phyloP scores from a whole-genome alignment of 2,113 vertebrate genomes.

The Fregetta grallaria region DNA sequence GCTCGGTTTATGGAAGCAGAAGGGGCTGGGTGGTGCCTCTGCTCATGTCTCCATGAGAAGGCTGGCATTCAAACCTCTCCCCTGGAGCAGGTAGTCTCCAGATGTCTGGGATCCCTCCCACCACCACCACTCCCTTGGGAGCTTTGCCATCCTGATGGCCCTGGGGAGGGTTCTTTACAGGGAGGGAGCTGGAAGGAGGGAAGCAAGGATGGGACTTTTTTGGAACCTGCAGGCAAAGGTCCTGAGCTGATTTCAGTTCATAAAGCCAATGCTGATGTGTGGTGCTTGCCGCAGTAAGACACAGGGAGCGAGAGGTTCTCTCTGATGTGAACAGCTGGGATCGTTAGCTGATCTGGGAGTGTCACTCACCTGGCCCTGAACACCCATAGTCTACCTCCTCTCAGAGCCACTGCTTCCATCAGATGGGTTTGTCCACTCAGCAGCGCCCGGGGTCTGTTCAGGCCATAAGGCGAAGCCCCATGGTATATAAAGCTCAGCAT shows the following conservation, averaged over 20 bases:
- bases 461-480: neutral
- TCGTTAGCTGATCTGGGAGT: neutral
- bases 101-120: neutral
- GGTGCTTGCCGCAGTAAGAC: neutral
- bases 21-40: neutral
- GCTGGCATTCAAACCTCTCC: neutral
- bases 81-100: neutral
- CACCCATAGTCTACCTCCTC: neutral
- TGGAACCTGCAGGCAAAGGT: neutral
- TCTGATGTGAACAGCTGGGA: neutral
- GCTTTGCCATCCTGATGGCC: neutral
- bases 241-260: neutral
- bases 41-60: neutral
- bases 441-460: neutral
- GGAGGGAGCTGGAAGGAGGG: neutral
- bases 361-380: neutral
- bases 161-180: neutral
- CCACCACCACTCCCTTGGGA: neutral
- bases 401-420: neutral
- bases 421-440: neutral
- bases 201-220: neutral
- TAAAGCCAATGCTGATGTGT: neutral
- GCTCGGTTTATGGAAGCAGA: neutral
- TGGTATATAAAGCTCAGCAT: neutral
- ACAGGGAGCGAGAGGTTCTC: fast-evolving